Conservation (phyloP, 2,797 vertebrate species). For the Falco rusticolus region DNA sequence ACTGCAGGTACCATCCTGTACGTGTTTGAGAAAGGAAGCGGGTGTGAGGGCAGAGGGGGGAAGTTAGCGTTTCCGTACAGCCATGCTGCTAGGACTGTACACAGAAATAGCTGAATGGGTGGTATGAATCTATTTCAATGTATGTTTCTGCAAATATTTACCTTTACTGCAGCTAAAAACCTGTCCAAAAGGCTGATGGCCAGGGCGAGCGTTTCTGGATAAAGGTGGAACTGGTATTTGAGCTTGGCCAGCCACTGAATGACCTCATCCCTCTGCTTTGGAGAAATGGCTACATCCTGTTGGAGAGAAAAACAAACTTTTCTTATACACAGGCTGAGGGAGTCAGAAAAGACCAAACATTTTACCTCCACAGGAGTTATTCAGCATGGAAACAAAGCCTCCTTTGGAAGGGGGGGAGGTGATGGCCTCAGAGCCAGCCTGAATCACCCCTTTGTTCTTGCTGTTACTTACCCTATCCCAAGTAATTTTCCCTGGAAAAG, state of each 20-base stretch:
- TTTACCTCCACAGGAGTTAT: background rate
- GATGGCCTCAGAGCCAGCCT: background rate
- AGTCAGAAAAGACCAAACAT: background rate
- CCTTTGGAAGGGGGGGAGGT: no score
- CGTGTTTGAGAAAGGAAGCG: background rate
- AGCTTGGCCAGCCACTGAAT: conserved; percentile 93
- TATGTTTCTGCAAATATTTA: conserved; percentile 66
- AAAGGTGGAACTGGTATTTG: conserved; percentile 89
- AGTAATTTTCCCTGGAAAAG: background rate
- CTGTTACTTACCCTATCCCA: background rate
- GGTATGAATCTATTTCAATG: background rate
- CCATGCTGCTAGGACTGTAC: rapidly evolving
- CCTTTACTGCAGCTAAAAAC: conserved; percentile 95
- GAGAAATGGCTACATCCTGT: conserved; percentile 95
- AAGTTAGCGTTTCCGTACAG: rapidly evolving
- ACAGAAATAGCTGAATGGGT: rapidly evolving
- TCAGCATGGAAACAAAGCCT: background rate
- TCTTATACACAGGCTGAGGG: background rate
- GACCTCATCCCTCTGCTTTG: conserved; percentile 93
- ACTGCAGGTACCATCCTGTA: background rate
- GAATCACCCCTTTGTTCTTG: background rate
- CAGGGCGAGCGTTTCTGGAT: conserved; percentile 95
- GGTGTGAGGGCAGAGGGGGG: background rate
- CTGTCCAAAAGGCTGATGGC: conserved; percentile 94
- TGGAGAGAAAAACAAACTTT: background rate